Evolutionary conservation across 1,140 invertebrate genomes (phyloP).

Genomic region (Microplitis demolitor): DNA sequence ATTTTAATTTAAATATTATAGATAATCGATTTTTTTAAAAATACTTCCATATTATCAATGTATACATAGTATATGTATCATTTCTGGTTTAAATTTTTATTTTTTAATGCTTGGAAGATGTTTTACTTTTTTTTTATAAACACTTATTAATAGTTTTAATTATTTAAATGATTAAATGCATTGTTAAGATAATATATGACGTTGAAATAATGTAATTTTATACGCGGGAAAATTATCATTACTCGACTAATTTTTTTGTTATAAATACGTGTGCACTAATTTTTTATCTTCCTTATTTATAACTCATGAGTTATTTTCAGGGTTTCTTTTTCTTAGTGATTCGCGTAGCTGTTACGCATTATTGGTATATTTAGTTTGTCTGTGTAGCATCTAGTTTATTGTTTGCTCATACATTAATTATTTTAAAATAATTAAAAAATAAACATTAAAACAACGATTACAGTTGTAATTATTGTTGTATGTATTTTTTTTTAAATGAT

Average conservation of each 20-base stretch:
- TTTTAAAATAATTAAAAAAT: not conserved
- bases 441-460: not conserved
- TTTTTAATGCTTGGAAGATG: too few species aligned
- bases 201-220: not conserved
- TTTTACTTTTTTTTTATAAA: too few species aligned
- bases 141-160: too few species aligned
- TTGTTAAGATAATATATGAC: not conserved
- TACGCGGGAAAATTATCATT: not conserved
- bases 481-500: not conserved
- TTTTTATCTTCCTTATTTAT: slow-evolving; percentile 2
- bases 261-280: not conserved
- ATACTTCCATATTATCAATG: too few species aligned
- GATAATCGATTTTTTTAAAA: too few species aligned
- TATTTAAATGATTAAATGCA: too few species aligned
- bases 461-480: not conserved
- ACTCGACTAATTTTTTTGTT: not conserved
- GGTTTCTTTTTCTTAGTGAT: slow-evolving; percentile 34
- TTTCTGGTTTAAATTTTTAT: too few species aligned
- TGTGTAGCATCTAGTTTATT: slow-evolving; percentile 1
- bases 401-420: not conserved
- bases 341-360: slow-evolving; percentile 53
- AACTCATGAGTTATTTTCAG: slow-evolving; percentile 2
- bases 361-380: slow-evolving; percentile 36
- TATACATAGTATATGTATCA: too few species aligned
- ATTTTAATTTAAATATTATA: too few species aligned